A percentile compares a stretch with the other conserved stretches of the same genome.
These are phyloP conservation scores for Nipponia nippon DNA, from an alignment of 2,113 vertebrate genomes.

Conservation along the genomic window DNA sequence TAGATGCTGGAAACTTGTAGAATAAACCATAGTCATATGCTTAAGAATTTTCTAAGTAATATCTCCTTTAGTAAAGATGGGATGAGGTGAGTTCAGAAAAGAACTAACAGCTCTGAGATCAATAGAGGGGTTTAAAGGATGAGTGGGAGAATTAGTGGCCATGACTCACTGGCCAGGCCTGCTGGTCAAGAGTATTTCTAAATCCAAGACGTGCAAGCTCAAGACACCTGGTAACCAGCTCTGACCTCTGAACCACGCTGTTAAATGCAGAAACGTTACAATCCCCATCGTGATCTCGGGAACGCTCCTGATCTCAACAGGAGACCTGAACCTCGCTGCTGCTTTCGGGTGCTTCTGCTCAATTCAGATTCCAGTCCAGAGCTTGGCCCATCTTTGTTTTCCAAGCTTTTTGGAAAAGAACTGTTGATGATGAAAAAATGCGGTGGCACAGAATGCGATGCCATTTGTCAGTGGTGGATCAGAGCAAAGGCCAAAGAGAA, in stretches of 20 bases:
- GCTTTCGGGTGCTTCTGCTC: not conserved
- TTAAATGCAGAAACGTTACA: accelerated
- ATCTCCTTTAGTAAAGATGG: not conserved
- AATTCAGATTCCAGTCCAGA: not conserved
- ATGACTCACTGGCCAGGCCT: not conserved
- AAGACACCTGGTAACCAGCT: not conserved
- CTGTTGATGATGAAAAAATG: not conserved
- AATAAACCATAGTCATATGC: accelerated
- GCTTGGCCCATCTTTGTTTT: not conserved
- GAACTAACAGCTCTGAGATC: not conserved
- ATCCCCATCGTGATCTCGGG: accelerated
- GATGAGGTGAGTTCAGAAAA: not conserved
- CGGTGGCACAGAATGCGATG: accelerated
- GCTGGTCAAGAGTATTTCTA: not conserved
- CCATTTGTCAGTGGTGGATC: not conserved
- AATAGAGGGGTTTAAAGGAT: not conserved
- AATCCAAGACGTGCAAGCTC: not conserved
- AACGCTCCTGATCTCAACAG: not conserved
- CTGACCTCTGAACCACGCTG: not conserved
- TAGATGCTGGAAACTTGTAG: not conserved
- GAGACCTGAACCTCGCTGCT: not conserved
- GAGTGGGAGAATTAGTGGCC: not conserved
- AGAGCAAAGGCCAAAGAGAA: not conserved
- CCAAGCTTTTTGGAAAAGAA: not conserved
- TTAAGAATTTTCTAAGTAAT: not conserved